phyloP scores from a whole-genome alignment of 2,797 vertebrate species.

The Furcifer pardalis region DNA sequence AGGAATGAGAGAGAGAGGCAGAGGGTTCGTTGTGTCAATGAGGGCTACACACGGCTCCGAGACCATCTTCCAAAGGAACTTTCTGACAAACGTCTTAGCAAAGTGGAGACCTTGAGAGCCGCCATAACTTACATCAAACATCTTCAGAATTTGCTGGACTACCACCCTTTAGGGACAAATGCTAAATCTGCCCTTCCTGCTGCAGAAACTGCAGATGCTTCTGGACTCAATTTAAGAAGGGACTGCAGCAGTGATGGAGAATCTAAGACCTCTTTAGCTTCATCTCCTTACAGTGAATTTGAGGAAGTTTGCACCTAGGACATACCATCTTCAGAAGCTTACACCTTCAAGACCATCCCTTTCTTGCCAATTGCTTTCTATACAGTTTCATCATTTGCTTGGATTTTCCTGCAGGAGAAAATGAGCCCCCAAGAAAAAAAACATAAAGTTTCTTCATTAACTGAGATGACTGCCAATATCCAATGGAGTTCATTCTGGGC shows the following conservation, averaged over 20 bases:
- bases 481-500: constrained; percentile 15
- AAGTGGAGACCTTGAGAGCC: constrained; percentile 92
- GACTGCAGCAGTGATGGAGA: constrained; percentile 80
- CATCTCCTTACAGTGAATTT: constrained; percentile 75
- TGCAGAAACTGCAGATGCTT: constrained; percentile 18
- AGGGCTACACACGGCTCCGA: constrained; percentile 89
- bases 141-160: constrained; percentile 85
- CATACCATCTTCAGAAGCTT: constrained; percentile 5
- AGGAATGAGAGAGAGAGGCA: constrained; percentile 92
- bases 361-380: no score
- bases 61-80: constrained; percentile 88
- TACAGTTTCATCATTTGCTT: not conserved
- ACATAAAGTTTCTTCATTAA: constrained; percentile 24
- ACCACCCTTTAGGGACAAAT: constrained; percentile 65
- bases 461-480: not conserved
- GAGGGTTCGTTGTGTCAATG: constrained; percentile 94
- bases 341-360: not conserved
- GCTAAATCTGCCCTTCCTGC: constrained; percentile 17
- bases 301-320: constrained; percentile 67
- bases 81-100: constrained; percentile 88
- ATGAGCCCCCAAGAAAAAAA: constrained; percentile 7
- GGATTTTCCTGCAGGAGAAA: constrained; percentile 11
- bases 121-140: constrained; percentile 92
- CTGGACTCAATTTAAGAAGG: not conserved
- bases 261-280: constrained; percentile 72